Evolutionary conservation across 2,113 vertebrate species (phyloP), one percentile per base, ranked within the genome.

Genomic region (Mustelus asterias): DNA sequence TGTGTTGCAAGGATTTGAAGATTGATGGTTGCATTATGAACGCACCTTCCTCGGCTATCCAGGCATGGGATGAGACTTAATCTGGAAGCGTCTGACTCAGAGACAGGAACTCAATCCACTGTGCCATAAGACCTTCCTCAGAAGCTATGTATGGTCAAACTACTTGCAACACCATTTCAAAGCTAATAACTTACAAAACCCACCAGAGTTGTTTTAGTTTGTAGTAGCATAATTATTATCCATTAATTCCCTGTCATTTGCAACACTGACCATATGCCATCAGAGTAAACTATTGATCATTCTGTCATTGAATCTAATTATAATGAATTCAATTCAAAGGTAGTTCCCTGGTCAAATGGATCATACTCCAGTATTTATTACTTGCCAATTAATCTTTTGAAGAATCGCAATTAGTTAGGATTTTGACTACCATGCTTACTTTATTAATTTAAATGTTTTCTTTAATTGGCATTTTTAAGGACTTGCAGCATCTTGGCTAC

Each of bases 381-480:
- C 44, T 44, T 72, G 44, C 26, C 63, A 95, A 54, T 72, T 72
- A 26, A 69, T 95, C 67, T 48, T 76, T 54, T 24, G 33, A 72
- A 72, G 13, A 7, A 37, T 72, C 41, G 48, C 76, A 72, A 95
- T 95, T 95, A 95, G 41, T 67, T 72, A 24, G 44, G 94, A 6
- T 48, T 76, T 26, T 76, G 94, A 54, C 65, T 26, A 72, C 26
- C 67, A 76, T 7, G n/a, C 65, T 94, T 69, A 18, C 26, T 76
- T 54, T 95, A 95, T 95, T 95, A 95, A 95, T 72, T 95, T 72
- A 95, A 76, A 14, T 63, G 13, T 48, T 72, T 48, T 44, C 48
- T 44, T 95, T 54, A 76, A 76, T 48, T 24, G 20, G 10, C 18
- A 14, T 26, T 70, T 33, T 94, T 24, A 18, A 95, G 24, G 22